Percentiles rank a stretch among this genome's conserved stretches.
phyloP scores from a whole-genome alignment of 1,140 invertebrate genomes.

The Drosophila tani region DNA sequence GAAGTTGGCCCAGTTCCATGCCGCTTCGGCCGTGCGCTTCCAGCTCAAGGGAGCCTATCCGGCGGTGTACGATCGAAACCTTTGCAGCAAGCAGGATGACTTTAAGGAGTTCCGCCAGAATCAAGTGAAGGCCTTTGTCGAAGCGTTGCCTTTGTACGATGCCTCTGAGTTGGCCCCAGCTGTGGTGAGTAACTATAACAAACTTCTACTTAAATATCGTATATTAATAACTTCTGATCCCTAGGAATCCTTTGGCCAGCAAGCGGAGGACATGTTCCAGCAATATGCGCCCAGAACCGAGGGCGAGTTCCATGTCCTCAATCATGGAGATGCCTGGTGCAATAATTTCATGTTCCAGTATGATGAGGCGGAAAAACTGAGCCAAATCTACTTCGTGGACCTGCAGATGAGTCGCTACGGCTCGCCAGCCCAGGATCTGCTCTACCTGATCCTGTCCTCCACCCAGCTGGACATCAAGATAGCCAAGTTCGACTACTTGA shows the following conservation, averaged over 20 bases:
- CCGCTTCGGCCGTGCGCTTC: slow-evolving; percentile 84
- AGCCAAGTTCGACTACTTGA: slow-evolving; percentile 65
- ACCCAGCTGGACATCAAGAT: slow-evolving; percentile 59
- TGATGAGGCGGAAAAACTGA: slow-evolving; percentile 47
- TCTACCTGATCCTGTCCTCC: slow-evolving; percentile 69
- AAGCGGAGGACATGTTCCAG: slow-evolving; percentile 61
- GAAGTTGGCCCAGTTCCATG: slow-evolving; percentile 87
- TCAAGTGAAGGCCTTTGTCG: slow-evolving; percentile 39
- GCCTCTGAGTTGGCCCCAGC: slow-evolving; percentile 25
- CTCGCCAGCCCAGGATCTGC: slow-evolving; percentile 69
- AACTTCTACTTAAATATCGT: neutral
- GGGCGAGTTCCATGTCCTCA: slow-evolving; percentile 87
- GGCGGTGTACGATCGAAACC: slow-evolving; percentile 41
- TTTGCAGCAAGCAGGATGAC: slow-evolving; percentile 52
- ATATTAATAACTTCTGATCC: neutral
- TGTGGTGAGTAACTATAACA: slow-evolving; percentile 43
- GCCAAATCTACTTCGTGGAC: slow-evolving; percentile 66
- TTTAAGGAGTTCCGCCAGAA: slow-evolving; percentile 56
- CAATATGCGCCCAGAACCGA: slow-evolving; percentile 55
- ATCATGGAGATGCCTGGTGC: slow-evolving; percentile 87
- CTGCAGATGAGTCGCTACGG: slow-evolving; percentile 74
- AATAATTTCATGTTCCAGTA: slow-evolving; percentile 85
- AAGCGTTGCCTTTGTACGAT: slow-evolving; percentile 36
- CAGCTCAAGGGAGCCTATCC: slow-evolving; percentile 57
- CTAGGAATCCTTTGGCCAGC: slow-evolving; percentile 50